These are phyloP conservation scores for Nothoprocta perdicaria DNA, from an alignment of 2,113 vertebrate genomes.

Conservation along the genomic window DNA sequence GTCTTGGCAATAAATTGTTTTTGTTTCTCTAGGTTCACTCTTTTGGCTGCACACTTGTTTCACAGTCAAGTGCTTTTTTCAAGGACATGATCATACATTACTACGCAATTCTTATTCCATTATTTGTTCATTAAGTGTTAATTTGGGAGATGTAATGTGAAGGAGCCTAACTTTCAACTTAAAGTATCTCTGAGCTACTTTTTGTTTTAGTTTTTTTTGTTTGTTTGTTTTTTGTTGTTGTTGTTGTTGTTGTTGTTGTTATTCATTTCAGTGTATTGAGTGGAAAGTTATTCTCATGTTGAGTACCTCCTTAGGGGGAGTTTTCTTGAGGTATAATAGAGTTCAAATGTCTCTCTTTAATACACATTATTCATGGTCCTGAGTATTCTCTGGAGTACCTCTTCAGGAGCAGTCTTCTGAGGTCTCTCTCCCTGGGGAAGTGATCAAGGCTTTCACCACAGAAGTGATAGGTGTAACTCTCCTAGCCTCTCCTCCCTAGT, in stretches of 20 bases:
- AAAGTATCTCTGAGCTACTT: not conserved
- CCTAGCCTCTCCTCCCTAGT: not conserved
- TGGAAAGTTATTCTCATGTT: not conserved
- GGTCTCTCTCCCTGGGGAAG: rapidly evolving
- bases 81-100: not conserved
- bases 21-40: not conserved
- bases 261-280: not conserved
- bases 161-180: not conserved
- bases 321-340: not conserved
- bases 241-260: not conserved
- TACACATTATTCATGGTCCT: not conserved
- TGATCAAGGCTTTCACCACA: not conserved
- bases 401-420: not conserved
- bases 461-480: rapidly evolving
- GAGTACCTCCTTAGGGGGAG: not conserved
- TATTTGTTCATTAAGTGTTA: constrained; percentile 6
- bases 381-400: not conserved
- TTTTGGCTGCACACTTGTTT: not conserved
- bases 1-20: not conserved
- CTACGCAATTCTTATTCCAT: not conserved
- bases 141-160: not conserved
- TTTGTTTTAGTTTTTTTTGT: not conserved
- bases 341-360: not conserved
- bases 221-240: not conserved
- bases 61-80: not conserved